Base-by-base conservation (phyloP, 1,140 invertebrate genomes). In the Drosophila funebris region DNA sequence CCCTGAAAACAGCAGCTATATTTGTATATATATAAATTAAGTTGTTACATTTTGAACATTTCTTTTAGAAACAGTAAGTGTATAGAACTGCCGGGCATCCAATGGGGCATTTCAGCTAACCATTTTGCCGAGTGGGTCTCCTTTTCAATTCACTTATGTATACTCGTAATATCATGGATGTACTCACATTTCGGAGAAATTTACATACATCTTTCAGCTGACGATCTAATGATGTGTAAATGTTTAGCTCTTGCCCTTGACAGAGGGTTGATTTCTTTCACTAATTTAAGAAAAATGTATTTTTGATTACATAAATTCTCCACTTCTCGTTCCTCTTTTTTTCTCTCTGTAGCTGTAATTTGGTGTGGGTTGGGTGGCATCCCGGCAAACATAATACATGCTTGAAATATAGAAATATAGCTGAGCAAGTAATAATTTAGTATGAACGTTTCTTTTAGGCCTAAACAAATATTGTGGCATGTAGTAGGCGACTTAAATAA, bases 401-500 rank as follows among this genome's bases (percentile, higher is more conserved):
- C 14, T 54, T 9, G 20, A 54, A 69, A 61, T 53, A 63, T 69
- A 54, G 43, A 50, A 71, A 58, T 67, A 73, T 63, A 50, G 66
- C 73, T 68, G 50, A 70, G 14, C 53, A 50, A 61, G 71, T 64
- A 44, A 71, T 78, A 87, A 78, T 72, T 83, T 75, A 48, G 48
- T 64, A 31, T 39, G 41, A 41, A 20, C 44, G 48, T 22, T 71
- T 20, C 36, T 43, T 20, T 20, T 22, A 14, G 39, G 46, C 56
- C 64, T 56, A 61, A 69, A 48, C 61, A 85, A 84, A 68, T 68
- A 81, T 67, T 62, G 61, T 41, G 69, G 61, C 69, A 69, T 61
- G 48, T 74, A 70, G 82, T 70, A 58, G 78, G 82, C 67, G 74
- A 78, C 78, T 87, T 82, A 78, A 82, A 82, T 87, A 87, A 85